Conservation (phyloP, 2,113 vertebrate species). For the Todiramphus saurophagus region DNA sequence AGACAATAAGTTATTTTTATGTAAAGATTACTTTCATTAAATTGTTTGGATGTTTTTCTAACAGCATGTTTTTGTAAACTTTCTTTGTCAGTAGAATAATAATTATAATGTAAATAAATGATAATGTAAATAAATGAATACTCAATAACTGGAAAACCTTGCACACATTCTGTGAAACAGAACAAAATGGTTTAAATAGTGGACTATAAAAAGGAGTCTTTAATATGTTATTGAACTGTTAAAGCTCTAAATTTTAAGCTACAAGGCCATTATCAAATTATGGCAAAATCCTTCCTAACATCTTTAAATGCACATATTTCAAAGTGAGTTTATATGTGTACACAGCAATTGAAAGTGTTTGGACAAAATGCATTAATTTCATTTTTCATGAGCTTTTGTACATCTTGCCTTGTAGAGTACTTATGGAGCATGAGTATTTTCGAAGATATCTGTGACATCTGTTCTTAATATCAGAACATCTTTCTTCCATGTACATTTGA, state of each 20-base stretch:
- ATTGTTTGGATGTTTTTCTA: background rate
- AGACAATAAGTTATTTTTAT: background rate
- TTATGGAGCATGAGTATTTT: constrained; percentile 55
- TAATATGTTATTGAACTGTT: constrained; percentile 45
- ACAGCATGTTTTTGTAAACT: background rate
- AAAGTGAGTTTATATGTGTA: constrained; percentile 6
- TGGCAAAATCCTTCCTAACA: background rate
- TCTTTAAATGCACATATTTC: constrained; percentile 41
- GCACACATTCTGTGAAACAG: background rate
- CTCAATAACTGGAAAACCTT: constrained; percentile 20
- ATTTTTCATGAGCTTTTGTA: constrained; percentile 32
- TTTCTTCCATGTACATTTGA: constrained; percentile 75
- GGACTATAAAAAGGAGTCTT: constrained; percentile 28
- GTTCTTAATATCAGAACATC: constrained; percentile 76
- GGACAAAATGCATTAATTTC: constrained; percentile 30
- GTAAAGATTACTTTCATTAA: background rate
- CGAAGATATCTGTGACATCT: constrained; percentile 72
- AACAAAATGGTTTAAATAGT: constrained; percentile 23
- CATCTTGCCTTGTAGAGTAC: constrained; percentile 14
- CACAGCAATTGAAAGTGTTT: background rate
- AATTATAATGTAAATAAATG: constrained; percentile 36
- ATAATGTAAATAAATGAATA: constrained; percentile 25
- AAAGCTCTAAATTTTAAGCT: background rate
- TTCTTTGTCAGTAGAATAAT: constrained; percentile 22
- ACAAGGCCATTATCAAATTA: constrained; percentile 11